A percentile compares a stretch with the other conserved stretches of the same genome.
Evolutionary conservation across 2,113 vertebrate genomes (phyloP).

Genomic region (Mormyrus iriodes): DNA sequence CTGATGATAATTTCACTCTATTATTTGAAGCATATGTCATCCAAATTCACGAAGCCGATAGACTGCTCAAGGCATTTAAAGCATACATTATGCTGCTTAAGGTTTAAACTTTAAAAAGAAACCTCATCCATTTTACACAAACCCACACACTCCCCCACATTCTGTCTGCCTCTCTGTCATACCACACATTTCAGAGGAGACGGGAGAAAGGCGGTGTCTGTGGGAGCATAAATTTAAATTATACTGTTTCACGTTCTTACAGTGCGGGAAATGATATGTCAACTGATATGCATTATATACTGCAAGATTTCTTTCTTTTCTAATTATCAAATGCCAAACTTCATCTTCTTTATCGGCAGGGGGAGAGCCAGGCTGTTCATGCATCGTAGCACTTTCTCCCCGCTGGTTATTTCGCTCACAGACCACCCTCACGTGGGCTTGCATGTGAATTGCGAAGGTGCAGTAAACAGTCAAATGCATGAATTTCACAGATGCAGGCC

Average conservation of each 20-base stretch:
- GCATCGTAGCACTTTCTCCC: conserved; percentile 47
- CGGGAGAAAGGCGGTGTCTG: background rate
- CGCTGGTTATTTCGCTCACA: conserved; percentile 45
- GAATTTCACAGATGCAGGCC: conserved; percentile 53
- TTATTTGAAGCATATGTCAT: background rate
- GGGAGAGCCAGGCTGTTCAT: conserved; percentile 49
- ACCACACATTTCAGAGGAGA: background rate
- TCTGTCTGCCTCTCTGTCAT: background rate
- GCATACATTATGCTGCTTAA: background rate
- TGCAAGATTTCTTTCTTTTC: conserved; percentile 40
- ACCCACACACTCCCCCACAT: background rate
- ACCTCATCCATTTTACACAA: background rate
- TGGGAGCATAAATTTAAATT: conserved; percentile 13
- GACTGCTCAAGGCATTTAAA: background rate
- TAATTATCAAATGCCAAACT: conserved; percentile 64
- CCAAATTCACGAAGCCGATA: background rate
- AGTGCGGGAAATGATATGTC: conserved; percentile 33
- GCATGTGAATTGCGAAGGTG: conserved; percentile 55
- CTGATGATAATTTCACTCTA: background rate
- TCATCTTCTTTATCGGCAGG: conserved; percentile 49
- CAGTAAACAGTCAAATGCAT: conserved; percentile 54
- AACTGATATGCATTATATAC: conserved; percentile 48
- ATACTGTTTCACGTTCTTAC: conserved; percentile 29
- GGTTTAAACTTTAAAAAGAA: background rate
- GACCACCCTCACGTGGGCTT: conserved; percentile 55